phyloP scores from a whole-genome alignment of 2,888 invertebrate species.

The Eueremaeus valkanovi region DNA sequence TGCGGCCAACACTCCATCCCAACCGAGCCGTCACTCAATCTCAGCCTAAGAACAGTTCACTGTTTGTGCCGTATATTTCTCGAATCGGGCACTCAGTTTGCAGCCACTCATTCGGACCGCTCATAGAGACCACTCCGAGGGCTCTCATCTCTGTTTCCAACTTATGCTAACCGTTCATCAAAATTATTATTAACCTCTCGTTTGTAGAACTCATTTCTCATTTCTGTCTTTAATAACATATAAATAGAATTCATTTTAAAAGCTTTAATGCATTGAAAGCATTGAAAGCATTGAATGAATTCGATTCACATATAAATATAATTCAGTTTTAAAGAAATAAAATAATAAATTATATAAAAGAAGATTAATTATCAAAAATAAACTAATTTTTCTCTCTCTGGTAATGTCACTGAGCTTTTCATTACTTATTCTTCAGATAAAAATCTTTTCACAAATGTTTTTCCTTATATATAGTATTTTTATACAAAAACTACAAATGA shows the following conservation, averaged over 20 bases:
- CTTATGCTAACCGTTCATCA: neutral
- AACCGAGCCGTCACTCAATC: neutral
- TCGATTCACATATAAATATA: no score
- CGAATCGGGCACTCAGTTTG: neutral
- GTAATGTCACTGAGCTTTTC: no score
- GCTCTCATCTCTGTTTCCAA: neutral
- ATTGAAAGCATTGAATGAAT: no score
- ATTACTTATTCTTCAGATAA: no score
- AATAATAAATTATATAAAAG: no score
- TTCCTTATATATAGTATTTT: no score
- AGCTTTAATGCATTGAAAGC: no score
- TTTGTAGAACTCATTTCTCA: neutral
- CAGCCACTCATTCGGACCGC: slow-evolving; percentile 1
- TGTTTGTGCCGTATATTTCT: neutral
- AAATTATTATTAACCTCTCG: neutral
- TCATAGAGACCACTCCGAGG: neutral
- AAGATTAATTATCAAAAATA: no score
- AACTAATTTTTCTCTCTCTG: no score
- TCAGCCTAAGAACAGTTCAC: neutral
- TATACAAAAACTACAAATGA: no score
- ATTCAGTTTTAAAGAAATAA: no score
- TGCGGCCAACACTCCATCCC: neutral
- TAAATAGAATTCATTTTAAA: neutral
- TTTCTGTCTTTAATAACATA: neutral
- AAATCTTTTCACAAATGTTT: no score